Evolutionary conservation across 2,113 vertebrate species (phyloP).

Genomic region (Tragulus kanchil): DNA sequence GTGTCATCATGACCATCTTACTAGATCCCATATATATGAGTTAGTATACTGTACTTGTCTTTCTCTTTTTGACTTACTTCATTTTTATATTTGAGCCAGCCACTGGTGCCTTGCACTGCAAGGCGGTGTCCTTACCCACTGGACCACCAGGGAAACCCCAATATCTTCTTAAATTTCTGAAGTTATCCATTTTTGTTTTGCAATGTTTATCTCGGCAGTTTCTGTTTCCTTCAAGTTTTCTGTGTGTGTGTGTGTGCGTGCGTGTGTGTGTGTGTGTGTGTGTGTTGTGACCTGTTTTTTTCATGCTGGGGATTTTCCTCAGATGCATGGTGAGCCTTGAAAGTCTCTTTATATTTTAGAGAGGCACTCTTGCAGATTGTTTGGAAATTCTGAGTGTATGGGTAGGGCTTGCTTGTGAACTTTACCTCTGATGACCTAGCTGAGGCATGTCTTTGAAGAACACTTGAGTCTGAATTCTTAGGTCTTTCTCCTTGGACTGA

Average conservation of each 20-base stretch:
- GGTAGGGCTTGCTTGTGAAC: background rate
- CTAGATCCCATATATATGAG: too few relatives aligned
- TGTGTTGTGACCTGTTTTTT: constrained; percentile 10
- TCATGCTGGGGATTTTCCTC: background rate
- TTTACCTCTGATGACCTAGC: background rate
- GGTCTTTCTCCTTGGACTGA: background rate
- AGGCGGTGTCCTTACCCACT: too few relatives aligned
- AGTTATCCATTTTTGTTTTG: background rate
- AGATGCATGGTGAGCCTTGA: background rate
- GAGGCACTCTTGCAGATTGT: background rate
- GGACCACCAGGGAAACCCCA: too few relatives aligned
- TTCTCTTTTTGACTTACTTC: too few relatives aligned
- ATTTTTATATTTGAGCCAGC: too few relatives aligned
- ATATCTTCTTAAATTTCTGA: too few relatives aligned
- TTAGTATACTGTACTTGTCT: too few relatives aligned
- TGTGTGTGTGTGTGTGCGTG: too few relatives aligned
- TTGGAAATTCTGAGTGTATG: background rate
- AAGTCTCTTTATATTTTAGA: background rate
- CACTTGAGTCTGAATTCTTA: background rate
- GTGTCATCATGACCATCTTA: too few relatives aligned
- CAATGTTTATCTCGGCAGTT: background rate
- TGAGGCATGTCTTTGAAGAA: background rate
- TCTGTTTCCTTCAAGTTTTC: background rate
- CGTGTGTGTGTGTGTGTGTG: background rate
- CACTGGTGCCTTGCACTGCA: too few relatives aligned